A percentile compares a stretch with the other conserved stretches of the same genome.
Evolutionary conservation across 2,888 invertebrate species (phyloP).

Genomic region (Anticlea derivata): DNA sequence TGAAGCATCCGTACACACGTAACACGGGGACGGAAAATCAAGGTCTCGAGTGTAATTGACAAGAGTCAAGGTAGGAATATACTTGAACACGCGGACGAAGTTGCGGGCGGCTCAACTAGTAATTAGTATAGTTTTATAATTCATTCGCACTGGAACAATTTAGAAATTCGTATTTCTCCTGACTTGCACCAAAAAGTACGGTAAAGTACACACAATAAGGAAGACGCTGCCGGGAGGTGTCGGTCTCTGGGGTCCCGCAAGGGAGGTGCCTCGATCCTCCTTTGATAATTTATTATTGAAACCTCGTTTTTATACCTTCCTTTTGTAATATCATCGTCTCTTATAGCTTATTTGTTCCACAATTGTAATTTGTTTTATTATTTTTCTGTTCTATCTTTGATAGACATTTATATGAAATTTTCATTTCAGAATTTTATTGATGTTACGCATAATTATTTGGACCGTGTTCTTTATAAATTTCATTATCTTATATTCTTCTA

Average conservation of each 20-base stretch:
- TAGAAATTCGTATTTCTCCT: slow-evolving; percentile 7
- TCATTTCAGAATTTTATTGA: slow-evolving; percentile 7
- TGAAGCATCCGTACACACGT: no score
- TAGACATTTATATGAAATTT: slow-evolving; percentile 30
- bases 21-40: no score
- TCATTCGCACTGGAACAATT: no score
- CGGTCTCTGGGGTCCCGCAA: slow-evolving; percentile 52
- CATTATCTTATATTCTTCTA: no score
- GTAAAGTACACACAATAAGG: slow-evolving; percentile 67
- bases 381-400: slow-evolving; percentile 29
- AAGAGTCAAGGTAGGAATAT: no score
- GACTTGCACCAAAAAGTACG: slow-evolving; percentile 40
- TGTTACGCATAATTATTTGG: background rate
- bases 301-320: slow-evolving; percentile 40
- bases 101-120: no score
- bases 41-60: no score
- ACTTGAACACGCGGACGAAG: no score
- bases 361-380: slow-evolving; percentile 36
- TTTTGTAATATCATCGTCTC: slow-evolving; percentile 37
- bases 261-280: slow-evolving; percentile 34
- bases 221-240: slow-evolving; percentile 70
- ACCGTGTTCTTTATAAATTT: no score
- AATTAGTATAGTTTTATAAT: no score
- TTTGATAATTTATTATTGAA: slow-evolving; percentile 43
- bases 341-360: slow-evolving; percentile 37